Evolutionary conservation across 2,797 vertebrate species (phyloP), one percentile per base, ranked within the genome.

Genomic region (Sebastes alutus): DNA sequence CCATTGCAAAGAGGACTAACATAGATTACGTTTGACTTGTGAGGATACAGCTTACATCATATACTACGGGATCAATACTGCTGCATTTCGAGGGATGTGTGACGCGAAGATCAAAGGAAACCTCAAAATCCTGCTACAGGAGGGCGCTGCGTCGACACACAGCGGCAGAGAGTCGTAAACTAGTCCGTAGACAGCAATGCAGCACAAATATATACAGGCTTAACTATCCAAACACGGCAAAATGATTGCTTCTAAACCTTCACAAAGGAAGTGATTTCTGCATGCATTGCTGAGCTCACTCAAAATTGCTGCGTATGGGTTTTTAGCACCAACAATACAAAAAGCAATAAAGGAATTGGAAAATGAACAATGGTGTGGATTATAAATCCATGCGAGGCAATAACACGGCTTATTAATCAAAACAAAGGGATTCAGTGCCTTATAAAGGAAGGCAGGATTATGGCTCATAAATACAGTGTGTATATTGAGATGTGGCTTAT

Each of bases 331-430:
- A 25, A 38, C 46, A 84, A 76, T 7, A 52, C 32, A 62, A 87
- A 75, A 54, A 42, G 74, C 72, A 73, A 46, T 75, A 27, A 77
- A 77, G 56, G 67, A 83, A 73, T 33, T 58, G 56, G 68, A 71
- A 42, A 71, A 60, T 30, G 75, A 83, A 86, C 78, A 77, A 74
- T 60, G 78, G 61, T 14, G 61, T 32, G 68, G 84, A 87, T 91
- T 88, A 87, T 69, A 77, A 87, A 84, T 82, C 77, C 71, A 61
- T 67, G 78, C 76, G 6, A 78, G 68, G 67, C 80, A 86, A 84
- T 89, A 84, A 89, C 80, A 84, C 30, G 66, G 82, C 6, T 76
- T 88, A 90, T 88, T 90, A 90, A 90, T 93, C 87, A 85, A 88
- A 88, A 88, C 87, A 76, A 86, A 75, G 80, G 73, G 75, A 78